phyloP scores from a whole-genome alignment of 2,888 invertebrate species.

The Epinotia demarniana region DNA sequence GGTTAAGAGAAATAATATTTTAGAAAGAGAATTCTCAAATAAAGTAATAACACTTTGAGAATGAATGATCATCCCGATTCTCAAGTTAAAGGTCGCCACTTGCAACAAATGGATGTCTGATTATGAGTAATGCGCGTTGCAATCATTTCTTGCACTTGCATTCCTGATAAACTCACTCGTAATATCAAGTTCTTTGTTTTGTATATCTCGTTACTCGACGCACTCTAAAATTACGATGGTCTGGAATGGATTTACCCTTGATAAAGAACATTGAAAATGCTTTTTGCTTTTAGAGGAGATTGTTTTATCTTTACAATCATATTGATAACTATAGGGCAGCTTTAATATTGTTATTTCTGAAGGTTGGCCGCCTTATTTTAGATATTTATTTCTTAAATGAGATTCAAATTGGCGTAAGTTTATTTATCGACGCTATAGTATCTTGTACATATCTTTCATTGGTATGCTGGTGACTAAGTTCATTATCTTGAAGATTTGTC shows the following conservation, averaged over 20 bases:
- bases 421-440: neutral
- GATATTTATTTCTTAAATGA: neutral
- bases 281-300: conserved; percentile 28
- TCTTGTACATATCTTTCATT: neutral
- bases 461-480: neutral
- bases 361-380: conserved; percentile 2
- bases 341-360: conserved; percentile 10
- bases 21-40: conserved; percentile 19
- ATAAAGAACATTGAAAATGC: conserved; percentile 18
- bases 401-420: neutral
- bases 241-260: conserved; percentile 19
- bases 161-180: conserved; percentile 41
- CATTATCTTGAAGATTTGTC: neutral
- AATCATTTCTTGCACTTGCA: conserved; percentile 44
- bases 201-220: conserved; percentile 30
- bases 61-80: conserved; percentile 33
- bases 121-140: conserved; percentile 48
- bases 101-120: conserved; percentile 46
- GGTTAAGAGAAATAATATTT: neutral
- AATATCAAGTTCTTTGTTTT: conserved; percentile 41
- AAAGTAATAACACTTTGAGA: conserved; percentile 23
- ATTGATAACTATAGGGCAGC: conserved; percentile 18
- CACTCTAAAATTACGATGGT: conserved; percentile 22
- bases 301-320: conserved; percentile 27
- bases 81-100: conserved; percentile 42